These are phyloP conservation scores for Drosophila fungiperda DNA, from an alignment of 2,888 invertebrate genomes.

Conservation along the genomic window DNA sequence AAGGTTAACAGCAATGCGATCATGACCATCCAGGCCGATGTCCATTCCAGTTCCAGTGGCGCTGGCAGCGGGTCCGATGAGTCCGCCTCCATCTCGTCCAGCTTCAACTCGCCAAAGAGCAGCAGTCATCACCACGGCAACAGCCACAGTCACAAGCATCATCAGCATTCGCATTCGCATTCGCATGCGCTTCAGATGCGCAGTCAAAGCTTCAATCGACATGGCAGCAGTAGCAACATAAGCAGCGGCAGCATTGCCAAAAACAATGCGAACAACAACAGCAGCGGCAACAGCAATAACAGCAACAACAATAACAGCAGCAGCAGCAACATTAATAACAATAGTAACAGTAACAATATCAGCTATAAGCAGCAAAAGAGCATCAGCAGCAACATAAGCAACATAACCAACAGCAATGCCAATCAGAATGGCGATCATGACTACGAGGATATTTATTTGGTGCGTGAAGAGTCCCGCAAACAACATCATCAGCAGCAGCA, in stretches of 20 bases:
- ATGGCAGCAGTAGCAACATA: conserved; percentile 52
- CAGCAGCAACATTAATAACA: conserved; percentile 44
- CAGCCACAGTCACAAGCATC: conserved; percentile 42
- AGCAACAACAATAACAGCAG: conserved; percentile 58
- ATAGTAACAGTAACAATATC: conserved; percentile 53
- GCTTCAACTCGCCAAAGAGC: conserved; percentile 82
- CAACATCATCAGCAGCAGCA: conserved; percentile 62
- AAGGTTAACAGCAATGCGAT: conserved; percentile 82
- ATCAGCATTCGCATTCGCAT: conserved; percentile 43
- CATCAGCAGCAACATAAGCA: conserved; percentile 22
- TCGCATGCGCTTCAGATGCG: conserved; percentile 57
- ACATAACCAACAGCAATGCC: conserved; percentile 58
- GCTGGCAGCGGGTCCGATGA: conserved; percentile 88
- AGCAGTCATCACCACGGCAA: conserved; percentile 75
- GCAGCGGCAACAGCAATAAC: conserved; percentile 45
- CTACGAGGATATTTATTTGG: conserved; percentile 93
- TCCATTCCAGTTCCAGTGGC: conserved; percentile 91
- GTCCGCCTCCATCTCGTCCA: conserved; percentile 87
- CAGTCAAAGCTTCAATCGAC: conserved; percentile 65
- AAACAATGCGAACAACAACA: conserved; percentile 32
- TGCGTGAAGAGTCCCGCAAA: conserved; percentile 87
- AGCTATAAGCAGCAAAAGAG: conserved; percentile 34
- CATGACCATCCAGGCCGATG: conserved; percentile 93
- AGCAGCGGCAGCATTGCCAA: conserved; percentile 38
- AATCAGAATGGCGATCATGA: conserved; percentile 87